Evolutionary conservation across 2,797 vertebrate species (phyloP), one percentile per base, ranked within the genome.

Genomic region (Podarcis lilfordi): DNA sequence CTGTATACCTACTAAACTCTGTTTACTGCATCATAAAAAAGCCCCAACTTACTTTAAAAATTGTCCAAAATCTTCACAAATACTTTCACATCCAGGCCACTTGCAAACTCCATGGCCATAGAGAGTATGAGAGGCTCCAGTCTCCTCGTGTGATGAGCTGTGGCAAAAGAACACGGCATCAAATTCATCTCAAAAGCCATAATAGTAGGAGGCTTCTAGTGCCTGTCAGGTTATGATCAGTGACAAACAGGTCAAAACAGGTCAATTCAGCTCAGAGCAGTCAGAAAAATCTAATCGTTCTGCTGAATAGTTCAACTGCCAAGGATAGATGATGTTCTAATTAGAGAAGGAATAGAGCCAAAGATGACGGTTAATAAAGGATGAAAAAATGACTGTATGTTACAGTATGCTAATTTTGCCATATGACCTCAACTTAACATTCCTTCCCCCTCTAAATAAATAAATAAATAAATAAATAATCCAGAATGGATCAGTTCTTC

Each of bases 31-130:
- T n/a, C 2, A 40, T 92, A 93, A 86, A 66, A 87, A 89, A 91
- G 92, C 3, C 11, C 85, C 82, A 91, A 97, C 99, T 96, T 99
- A 99, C 99, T 99, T 99, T 97, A 99, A 98, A 98, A 99, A 99
- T 96, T 99, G 98, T 97, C 99, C 98, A 93, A 99, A 99, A 97
- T 99, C 98, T 96, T 99, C 99, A 94, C 99, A 99, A 97, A 99
- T 97, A 94, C 97, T 99, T 98, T 99, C 99, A 95, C 99, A 99
- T 97, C 99, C 99, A 83, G 99, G 99, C 99, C 99, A 99, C 96
- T 99, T 99, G 96, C 99, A 99, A 95, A 99, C 99, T 89, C 99
- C 99, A 91, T 99, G 99, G 93, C 99, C 99, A 84, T 99, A 99
- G 94, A 99, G 98, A 88, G 98, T 98, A 96, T 99, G 99, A 93